Percentiles rank a stretch among this genome's conserved stretches.
These are phyloP conservation scores for Dendrocincla tyrannina DNA, from an alignment of 2,797 vertebrate genomes.

Conservation along the genomic window DNA sequence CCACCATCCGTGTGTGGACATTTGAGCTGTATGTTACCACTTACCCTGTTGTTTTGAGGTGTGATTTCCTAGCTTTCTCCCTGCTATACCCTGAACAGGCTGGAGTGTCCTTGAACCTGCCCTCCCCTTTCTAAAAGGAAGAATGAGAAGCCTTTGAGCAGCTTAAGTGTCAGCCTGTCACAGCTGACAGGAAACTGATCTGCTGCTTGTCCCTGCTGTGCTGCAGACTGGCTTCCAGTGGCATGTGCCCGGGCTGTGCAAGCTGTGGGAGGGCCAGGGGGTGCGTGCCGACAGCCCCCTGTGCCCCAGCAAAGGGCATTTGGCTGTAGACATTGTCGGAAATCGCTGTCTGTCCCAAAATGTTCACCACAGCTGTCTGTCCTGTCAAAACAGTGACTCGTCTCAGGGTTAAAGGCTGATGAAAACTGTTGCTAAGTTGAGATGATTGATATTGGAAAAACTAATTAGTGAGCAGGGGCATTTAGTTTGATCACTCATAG, in stretches of 20 bases:
- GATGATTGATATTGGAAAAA: conserved; percentile 75
- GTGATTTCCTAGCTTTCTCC: background rate
- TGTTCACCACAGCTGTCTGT: conserved; percentile 69
- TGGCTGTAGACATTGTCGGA: conserved; percentile 62
- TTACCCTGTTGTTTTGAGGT: background rate
- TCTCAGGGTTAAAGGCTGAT: conserved; percentile 66
- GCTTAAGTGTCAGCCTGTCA: conserved; percentile 70
- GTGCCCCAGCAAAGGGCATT: conserved; percentile 26
- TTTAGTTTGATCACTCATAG: conserved; percentile 47
- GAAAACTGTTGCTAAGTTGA: conserved; percentile 72
- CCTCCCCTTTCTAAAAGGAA: conserved; percentile 71
- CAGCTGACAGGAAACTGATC: conserved; percentile 83
- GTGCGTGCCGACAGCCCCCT: background rate
- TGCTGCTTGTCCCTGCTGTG: conserved; percentile 53
- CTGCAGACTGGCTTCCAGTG: conserved; percentile 1
- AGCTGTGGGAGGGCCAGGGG: background rate
- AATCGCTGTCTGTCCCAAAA: conserved; percentile 76
- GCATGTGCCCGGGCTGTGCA: background rate
- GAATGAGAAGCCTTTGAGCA: conserved; percentile 77
- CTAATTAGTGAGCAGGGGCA: conserved; percentile 59
- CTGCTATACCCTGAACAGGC: background rate
- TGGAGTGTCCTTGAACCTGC: conserved; percentile 76
- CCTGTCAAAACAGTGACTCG: conserved; percentile 75
- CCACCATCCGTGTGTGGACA: accelerated
- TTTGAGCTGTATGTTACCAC: background rate